These are phyloP conservation scores for Argynnis bischoffii DNA, from an alignment of 2,888 invertebrate genomes.

Conservation along the genomic window DNA sequence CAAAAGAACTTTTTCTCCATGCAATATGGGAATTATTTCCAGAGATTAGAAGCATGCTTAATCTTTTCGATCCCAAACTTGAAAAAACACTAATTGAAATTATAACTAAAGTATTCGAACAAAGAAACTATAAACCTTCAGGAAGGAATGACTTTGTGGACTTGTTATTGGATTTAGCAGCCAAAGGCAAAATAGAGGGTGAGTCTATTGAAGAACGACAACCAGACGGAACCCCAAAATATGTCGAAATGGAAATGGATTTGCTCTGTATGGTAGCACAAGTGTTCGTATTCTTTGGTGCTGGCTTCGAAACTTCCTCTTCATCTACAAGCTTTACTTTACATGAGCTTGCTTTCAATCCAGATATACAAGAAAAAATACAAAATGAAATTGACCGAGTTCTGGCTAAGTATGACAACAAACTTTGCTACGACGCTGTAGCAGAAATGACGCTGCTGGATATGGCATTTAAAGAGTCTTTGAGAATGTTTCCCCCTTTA, in stretches of 20 bases:
- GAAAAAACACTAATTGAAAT: conserved; percentile 47
- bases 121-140: conserved; percentile 57
- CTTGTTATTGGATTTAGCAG: conserved; percentile 50
- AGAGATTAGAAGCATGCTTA: conserved; percentile 44
- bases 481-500: conserved; percentile 59
- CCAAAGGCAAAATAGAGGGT: conserved; percentile 55
- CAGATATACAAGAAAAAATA: conserved; percentile 59
- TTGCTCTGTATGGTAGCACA: conserved; percentile 55
- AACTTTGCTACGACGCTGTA: conserved; percentile 61
- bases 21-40: conserved; percentile 55
- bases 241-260: conserved; percentile 55
- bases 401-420: conserved; percentile 54
- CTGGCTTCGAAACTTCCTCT: conserved; percentile 76
- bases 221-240: conserved; percentile 52
- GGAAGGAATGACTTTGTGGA: conserved; percentile 55
- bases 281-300: conserved; percentile 64
- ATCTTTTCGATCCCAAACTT: conserved; percentile 40
- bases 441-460: conserved; percentile 56
- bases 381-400: conserved; percentile 64
- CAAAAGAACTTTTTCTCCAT: conserved; percentile 41
- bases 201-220: conserved; percentile 57
- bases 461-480: conserved; percentile 58
- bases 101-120: conserved; percentile 50
- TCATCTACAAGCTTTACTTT: conserved; percentile 64
- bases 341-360: conserved; percentile 65